Evolutionary conservation across 2,797 vertebrate genomes (phyloP), one percentile per base, ranked within the genome.

Genomic region (Gallirallus australis): DNA sequence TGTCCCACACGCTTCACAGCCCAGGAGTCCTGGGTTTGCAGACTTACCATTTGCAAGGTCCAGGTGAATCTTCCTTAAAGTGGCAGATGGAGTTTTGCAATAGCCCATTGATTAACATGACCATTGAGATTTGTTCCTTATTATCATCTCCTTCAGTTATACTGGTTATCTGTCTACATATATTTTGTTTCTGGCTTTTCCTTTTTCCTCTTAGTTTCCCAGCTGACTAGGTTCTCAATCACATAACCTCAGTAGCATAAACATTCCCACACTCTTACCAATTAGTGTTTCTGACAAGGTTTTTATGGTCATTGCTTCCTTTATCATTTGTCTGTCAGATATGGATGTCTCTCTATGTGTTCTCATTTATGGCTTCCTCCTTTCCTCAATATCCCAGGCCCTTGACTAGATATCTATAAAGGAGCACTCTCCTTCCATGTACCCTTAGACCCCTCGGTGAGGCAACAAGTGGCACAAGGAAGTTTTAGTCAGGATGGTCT

Each of bases 391-490:
- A 60, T 31, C 30, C 8, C 12, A 64, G 6, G 9, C 63, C 37
- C 12, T 53, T 31, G 37, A 53, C 23, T 9, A 28, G 47, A 60
- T 18, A 45, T 11, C 3, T 4, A 15, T 45, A n/a, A 45, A 53
- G 27, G 9, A 50, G 11, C 24, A 25, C 20, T 61, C 13, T 53
- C 19, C 45, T n/a, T 68, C 33, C 30, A 47, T 24, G 20, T 17
- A 37, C 6, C 5, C 28, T 75, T 45, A 39, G 11, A 31, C 0
- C 6, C 8, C 7, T 76, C 33, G 30, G 8, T 19, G 21, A 89
- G 30, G 7, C 24, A 68, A 24, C 2, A 3, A 50, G 21, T 2
- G 0, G 19, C 7, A 6, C 2, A 10, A 11, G 5, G 4, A 7
- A 47, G 12, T 4, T 61, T 18, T 9, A 61, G 28, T 50, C 25